Percentiles rank a stretch among this genome's conserved stretches.
phyloP scores from a whole-genome alignment of 2,797 vertebrate genomes.

The Morelia viridis region DNA sequence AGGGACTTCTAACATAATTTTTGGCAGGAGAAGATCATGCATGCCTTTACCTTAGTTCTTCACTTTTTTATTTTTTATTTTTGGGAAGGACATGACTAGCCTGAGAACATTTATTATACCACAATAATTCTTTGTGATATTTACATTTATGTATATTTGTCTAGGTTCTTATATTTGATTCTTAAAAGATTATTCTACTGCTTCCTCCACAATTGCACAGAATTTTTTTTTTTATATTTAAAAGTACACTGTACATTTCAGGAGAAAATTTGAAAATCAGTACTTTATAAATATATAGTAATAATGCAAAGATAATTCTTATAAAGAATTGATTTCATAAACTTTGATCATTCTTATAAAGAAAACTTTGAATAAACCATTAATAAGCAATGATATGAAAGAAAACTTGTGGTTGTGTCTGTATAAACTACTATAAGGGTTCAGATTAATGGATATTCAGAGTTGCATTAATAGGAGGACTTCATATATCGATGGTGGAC shows the following conservation, averaged over 20 bases:
- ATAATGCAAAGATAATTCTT: constrained; percentile 55
- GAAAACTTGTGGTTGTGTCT: not conserved
- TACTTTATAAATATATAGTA: constrained; percentile 33
- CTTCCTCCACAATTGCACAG: constrained; percentile 28
- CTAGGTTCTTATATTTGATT: not conserved
- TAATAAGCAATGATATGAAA: constrained; percentile 63
- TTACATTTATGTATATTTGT: not conserved
- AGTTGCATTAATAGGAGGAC: not conserved
- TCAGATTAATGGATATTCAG: not conserved
- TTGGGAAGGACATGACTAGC: not conserved
- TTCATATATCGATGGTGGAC: not conserved
- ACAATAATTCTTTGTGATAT: not conserved
- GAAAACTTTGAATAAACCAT: constrained; percentile 79
- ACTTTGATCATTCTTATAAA: constrained; percentile 65
- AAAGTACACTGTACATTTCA: constrained; percentile 32
- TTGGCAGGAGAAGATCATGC: not conserved
- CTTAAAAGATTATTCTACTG: constrained; percentile 38
- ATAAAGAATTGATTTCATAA: constrained; percentile 44
- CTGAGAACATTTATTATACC: not conserved
- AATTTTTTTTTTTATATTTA: constrained; percentile 43
- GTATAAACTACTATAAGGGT: not conserved
- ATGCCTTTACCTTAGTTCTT: not conserved
- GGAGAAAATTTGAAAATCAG: constrained; percentile 26
- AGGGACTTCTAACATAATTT: not conserved
- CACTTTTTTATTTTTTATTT: not conserved